phyloP scores from a whole-genome alignment of 2,113 vertebrate species.

The Dolichotis patagonum region DNA sequence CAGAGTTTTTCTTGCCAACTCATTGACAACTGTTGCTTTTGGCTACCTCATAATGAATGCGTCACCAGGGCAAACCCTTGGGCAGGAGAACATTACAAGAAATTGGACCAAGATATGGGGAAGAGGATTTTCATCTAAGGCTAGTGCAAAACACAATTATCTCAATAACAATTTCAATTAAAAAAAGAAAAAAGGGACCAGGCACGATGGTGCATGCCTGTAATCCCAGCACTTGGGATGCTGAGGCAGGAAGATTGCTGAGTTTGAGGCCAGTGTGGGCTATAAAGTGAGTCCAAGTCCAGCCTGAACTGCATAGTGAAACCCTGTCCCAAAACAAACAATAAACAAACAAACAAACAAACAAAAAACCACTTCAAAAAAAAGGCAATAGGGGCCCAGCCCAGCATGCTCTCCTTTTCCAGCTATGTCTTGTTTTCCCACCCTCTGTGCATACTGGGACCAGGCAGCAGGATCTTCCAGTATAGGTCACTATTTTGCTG shows the following conservation, averaged over 20 bases:
- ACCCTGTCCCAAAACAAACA: no score
- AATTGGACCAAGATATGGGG: not conserved
- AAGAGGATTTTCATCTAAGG: not conserved
- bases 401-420: not conserved
- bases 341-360: not conserved
- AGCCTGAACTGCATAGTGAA: no score
- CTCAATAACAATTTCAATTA: not conserved
- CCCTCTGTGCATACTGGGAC: not conserved
- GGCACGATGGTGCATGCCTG: no score
- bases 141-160: not conserved
- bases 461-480: not conserved
- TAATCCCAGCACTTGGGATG: no score
- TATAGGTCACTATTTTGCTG: no score
- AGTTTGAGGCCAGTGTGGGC: no score
- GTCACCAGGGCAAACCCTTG: not conserved
- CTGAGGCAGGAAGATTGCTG: no score
- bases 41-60: not conserved
- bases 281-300: no score
- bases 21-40: not conserved
- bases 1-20: not conserved
- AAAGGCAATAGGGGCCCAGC: not conserved
- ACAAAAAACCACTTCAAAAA: not conserved
- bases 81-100: not conserved
- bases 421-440: not conserved
- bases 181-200: not conserved